Conservation (phyloP, 2,797 vertebrate genomes). For the Phaenicophaeus curvirostris region DNA sequence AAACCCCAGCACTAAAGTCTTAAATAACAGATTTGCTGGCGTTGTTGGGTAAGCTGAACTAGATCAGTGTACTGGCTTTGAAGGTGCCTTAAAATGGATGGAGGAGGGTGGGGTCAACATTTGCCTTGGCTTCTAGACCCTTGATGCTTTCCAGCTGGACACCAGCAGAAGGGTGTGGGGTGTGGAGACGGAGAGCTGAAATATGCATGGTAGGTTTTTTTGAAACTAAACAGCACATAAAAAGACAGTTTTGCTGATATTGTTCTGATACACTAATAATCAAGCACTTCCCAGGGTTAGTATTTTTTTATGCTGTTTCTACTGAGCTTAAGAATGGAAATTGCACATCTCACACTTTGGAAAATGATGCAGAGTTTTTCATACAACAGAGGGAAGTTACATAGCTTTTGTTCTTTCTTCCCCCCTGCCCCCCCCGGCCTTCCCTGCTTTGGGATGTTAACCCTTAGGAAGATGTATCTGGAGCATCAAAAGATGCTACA, state of each 20-base stretch:
- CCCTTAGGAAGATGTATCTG: neutral
- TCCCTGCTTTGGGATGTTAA: neutral
- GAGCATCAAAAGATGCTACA: neutral
- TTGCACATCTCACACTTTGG: slow-evolving; percentile 6
- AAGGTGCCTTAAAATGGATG: slow-evolving; percentile 78
- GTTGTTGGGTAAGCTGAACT: slow-evolving; percentile 67
- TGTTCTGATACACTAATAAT: slow-evolving; percentile 32
- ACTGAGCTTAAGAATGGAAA: slow-evolving; percentile 39
- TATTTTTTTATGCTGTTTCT: slow-evolving; percentile 23
- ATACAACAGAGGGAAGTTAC: neutral
- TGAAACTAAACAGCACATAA: slow-evolving; percentile 53
- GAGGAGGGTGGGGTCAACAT: slow-evolving; percentile 77
- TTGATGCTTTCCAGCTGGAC: slow-evolving; percentile 79
- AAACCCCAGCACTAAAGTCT: slow-evolving; percentile 67
- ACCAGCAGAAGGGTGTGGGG: slow-evolving; percentile 64
- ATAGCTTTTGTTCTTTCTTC: neutral
- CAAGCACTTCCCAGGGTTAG: neutral
- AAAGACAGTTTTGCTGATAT: slow-evolving; percentile 45
- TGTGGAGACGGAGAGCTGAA: slow-evolving; percentile 39
- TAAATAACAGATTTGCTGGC: slow-evolving; percentile 72
- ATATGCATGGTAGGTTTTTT: slow-evolving; percentile 40
- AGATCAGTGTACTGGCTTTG: slow-evolving; percentile 72
- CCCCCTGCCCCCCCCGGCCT: too few relatives aligned
- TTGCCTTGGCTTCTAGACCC: slow-evolving; percentile 76
- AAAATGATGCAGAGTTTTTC: neutral